Percentiles rank a stretch among this genome's conserved stretches.
These are phyloP conservation scores for Apistogramma diplotaenia DNA, from an alignment of 2,113 vertebrate species.

Conservation along the genomic window DNA sequence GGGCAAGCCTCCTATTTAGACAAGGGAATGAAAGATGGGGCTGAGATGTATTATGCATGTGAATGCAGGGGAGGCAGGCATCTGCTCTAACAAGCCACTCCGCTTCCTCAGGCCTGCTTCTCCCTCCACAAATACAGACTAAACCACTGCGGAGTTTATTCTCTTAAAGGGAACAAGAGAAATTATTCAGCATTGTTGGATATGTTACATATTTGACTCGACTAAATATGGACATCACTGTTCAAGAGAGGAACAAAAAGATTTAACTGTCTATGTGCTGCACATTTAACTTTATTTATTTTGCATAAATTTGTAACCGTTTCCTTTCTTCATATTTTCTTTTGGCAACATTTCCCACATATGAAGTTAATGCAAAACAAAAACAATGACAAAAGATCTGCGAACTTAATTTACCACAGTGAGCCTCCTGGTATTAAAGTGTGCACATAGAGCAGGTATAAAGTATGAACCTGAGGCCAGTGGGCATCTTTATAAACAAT, in stretches of 20 bases:
- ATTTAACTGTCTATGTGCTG: not conserved
- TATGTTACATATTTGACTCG: not conserved
- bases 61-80: constrained; percentile 48
- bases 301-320: not conserved
- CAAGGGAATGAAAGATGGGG: constrained; percentile 56
- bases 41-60: constrained; percentile 65
- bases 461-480: not conserved
- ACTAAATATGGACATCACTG: not conserved
- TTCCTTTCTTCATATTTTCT: not conserved
- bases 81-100: constrained; percentile 57
- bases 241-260: not conserved
- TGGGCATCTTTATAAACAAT: not conserved
- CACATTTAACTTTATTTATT: not conserved
- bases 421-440: not conserved
- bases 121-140: constrained; percentile 23
- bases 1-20: constrained; percentile 60
- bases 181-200: not conserved
- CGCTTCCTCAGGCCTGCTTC: constrained; percentile 19
- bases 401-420: not conserved
- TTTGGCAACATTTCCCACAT: not conserved
- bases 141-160: not conserved
- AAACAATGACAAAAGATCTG: not conserved
- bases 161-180: not conserved
- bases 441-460: not conserved
- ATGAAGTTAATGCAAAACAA: not conserved